phyloP scores from a whole-genome alignment of 2,888 invertebrate species.

The Tanypteryx hageni region DNA sequence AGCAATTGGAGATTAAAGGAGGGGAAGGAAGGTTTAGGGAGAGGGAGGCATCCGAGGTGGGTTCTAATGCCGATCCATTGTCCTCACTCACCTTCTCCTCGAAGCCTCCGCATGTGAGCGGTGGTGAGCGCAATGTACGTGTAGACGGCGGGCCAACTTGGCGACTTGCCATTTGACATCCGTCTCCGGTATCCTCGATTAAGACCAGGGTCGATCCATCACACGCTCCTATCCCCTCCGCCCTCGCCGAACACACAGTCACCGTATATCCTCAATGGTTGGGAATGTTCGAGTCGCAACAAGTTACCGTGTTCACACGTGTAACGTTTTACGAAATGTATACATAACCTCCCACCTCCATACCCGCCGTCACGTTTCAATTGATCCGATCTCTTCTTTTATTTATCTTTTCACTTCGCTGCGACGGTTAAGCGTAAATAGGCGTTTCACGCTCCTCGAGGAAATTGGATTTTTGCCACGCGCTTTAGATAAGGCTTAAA shows the following conservation, averaged over 20 bases:
- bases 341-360: conserved; percentile 17
- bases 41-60: neutral
- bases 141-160: neutral
- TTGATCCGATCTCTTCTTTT: neutral
- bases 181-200: neutral
- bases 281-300: neutral
- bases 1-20: neutral
- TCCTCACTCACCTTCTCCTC: neutral
- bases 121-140: neutral
- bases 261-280: neutral
- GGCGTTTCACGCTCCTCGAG: conserved; percentile 1
- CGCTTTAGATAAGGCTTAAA: neutral
- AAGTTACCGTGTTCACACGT: conserved; percentile 25
- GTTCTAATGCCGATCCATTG: neutral
- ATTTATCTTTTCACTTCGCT: neutral
- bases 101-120: neutral
- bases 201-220: conserved; percentile 27
- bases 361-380: neutral
- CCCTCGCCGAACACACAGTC: neutral
- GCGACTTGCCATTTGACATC: neutral
- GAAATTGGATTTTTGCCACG: neutral
- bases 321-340: conserved; percentile 2
- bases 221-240: neutral
- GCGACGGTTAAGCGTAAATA: neutral
- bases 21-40: neutral